Evolutionary conservation across 2,888 invertebrate genomes (phyloP).

Genomic region (Junonia oenone): DNA sequence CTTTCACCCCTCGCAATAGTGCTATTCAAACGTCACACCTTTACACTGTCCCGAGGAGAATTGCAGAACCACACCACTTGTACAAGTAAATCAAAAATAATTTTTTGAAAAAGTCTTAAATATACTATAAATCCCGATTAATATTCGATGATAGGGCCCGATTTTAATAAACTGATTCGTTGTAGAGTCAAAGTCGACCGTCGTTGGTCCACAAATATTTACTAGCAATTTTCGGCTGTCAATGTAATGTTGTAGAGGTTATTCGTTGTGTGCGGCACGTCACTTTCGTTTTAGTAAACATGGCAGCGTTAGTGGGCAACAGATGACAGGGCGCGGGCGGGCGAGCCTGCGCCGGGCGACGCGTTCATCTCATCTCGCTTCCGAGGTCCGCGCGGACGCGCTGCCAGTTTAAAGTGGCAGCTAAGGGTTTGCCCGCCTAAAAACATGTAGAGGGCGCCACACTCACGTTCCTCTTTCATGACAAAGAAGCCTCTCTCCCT

Average conservation of each 20-base stretch:
- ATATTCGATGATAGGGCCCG: conserved; percentile 27
- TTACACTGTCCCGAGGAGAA: conserved; percentile 19
- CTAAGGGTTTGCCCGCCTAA: conserved; percentile 34
- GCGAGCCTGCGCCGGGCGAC: conserved; percentile 65
- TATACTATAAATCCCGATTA: conserved; percentile 25
- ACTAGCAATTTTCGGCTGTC: conserved; percentile 46
- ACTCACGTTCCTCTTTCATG: conserved; percentile 39
- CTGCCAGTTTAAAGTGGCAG: conserved; percentile 51
- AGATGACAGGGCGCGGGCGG: conserved; percentile 74
- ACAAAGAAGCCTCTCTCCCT: conserved; percentile 41
- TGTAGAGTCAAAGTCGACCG: conserved; percentile 49
- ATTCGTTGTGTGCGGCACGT: conserved; percentile 74
- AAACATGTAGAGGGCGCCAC: conserved; percentile 55
- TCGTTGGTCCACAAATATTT: conserved; percentile 38
- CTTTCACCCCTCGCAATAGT: conserved; percentile 20
- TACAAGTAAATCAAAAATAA: conserved; percentile 28
- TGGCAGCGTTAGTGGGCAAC: conserved; percentile 70
- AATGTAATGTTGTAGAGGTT: conserved; percentile 63
- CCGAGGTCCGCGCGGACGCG: conserved; percentile 41
- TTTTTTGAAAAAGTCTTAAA: conserved; percentile 18
- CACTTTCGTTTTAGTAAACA: conserved; percentile 73
- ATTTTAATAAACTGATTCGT: conserved; percentile 45
- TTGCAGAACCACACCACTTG: conserved; percentile 20
- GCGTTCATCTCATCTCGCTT: conserved; percentile 63
- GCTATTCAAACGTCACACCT: conserved; percentile 28